Evolutionary conservation across 2,888 invertebrate species (phyloP), one percentile per base, ranked within the genome.

Genomic region (Microctonus aethiopoides): DNA sequence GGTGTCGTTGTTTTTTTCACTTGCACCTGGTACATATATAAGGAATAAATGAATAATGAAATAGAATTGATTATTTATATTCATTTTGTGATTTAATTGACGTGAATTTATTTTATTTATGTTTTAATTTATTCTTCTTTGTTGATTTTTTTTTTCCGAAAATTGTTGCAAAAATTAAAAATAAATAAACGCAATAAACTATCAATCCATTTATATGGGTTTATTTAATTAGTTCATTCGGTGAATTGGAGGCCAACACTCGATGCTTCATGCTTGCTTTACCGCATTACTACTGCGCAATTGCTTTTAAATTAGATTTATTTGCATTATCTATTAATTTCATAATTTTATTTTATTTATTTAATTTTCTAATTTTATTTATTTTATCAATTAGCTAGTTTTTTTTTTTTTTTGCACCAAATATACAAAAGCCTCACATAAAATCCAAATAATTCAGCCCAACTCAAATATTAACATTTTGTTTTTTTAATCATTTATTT

Each of bases 1-100:
- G 91, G 90, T 54, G 80, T 75, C 46, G 84, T 79, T 57, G 79
- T 69, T 74, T 84, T 84, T 70, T 81, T 81, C 67, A 80, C 78
- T 76, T 84, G 84, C 66, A 84, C 79, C 84, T 84, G 74, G 71
- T 54, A 51, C 24, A 52, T 24, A 36, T 10, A 39, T 16, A 10
- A 52, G 20, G 20, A 16, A 52, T 16, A 52, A 52, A 9, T 16
- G 20, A 52, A 7, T 24, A 22, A 20, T 22, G 7, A 54, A n/a
- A 13, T 4, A 16, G 2, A 46, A 46, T 22, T 52, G 16, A 16
- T 16, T 52, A 34, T 13, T 11, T 24, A 5, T 54, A 11, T 24
- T 13, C 6, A 54, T 24, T 26, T 4, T 3, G 26, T 22, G 22
- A 22, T 51, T 52, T 11, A 13, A 10, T 54, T 5, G n/a, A 54